Evolutionary conservation across 2,113 vertebrate species (phyloP), one percentile per base, ranked within the genome.

Genomic region (Heloderma charlesbogerti): DNA sequence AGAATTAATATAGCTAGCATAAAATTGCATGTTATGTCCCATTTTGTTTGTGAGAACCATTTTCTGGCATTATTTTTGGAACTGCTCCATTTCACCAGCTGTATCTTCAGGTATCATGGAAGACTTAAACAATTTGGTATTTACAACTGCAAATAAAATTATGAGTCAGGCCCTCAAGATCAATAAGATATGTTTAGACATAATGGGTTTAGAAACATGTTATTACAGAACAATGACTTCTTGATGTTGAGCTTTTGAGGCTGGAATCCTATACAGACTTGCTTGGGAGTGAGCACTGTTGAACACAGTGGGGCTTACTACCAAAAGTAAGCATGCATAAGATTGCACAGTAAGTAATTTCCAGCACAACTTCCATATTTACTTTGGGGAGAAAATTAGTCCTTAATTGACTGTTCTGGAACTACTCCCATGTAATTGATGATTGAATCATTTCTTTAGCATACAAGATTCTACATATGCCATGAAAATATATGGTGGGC

Each of bases 51-150:
- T n/a, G 31, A 48, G 57, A 31, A 45, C 57, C 22, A 88, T 15
- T 48, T 15, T 69, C 45, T 88, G 29, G 40, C 63, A 67, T 45
- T 88, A 16, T 80, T 25, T 40, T 57, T 37, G 8, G n/a, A 86
- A 86, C 25, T 48, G 13, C 34, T 51, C 45, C 45, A 54, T 57
- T 72, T 75, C 34, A 57, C 25, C 27, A 57, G n/a, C 48, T 87
- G 71, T 75, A 75, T 87, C 71, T 57, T 87, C 37, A 75, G 22
- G 71, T 87, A 60, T 51, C 51, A 87, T 37, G n/a, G 48, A 86
- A 57, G 34, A 85, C 45, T 57, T 74, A 86, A 34, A 74, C 27
- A 63, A 66, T 66, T 63, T 84, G 63, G 66, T 29, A 74, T 87
- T 74, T 87, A 74, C 69, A 54, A 80, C 78, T 12, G 2, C 27